Conservation (phyloP, 2,888 invertebrate species). For the Emmelina monodactyla region DNA sequence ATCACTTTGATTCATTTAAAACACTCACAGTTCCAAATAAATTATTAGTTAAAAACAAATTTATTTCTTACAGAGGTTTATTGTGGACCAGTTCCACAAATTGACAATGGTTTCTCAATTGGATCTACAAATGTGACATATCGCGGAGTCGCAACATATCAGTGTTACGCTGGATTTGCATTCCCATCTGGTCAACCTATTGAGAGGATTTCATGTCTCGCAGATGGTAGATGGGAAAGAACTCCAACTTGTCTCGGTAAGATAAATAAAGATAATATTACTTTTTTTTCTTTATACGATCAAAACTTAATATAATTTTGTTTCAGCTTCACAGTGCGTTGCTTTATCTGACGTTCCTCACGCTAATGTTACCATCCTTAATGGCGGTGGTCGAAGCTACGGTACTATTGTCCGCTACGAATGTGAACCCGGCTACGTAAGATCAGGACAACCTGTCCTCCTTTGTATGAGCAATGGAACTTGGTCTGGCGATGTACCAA, state of each 20-base stretch:
- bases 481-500: slow-evolving; percentile 92
- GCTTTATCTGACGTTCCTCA: slow-evolving; percentile 86
- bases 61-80: slow-evolving; percentile 75
- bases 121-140: slow-evolving; percentile 96
- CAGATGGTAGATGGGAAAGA: slow-evolving; percentile 92
- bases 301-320: slow-evolving; percentile 2
- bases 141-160: slow-evolving; percentile 91
- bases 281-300: slow-evolving; percentile 3
- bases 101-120: slow-evolving; percentile 96
- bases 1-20: no score
- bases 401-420: slow-evolving; percentile 93
- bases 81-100: slow-evolving; percentile 97
- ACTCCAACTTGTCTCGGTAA: slow-evolving; percentile 88
- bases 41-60: neutral
- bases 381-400: slow-evolving; percentile 91
- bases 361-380: slow-evolving; percentile 85
- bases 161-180: slow-evolving; percentile 95
- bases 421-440: slow-evolving; percentile 89
- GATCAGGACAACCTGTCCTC: slow-evolving; percentile 88
- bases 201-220: slow-evolving; percentile 87
- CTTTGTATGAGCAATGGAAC: slow-evolving; percentile 96
- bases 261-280: slow-evolving; percentile 9
- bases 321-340: slow-evolving; percentile 86
- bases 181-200: slow-evolving; percentile 88
- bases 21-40: neutral